Evolutionary conservation across 1,140 invertebrate genomes (phyloP).

Genomic region (Drosophila nigromelanica): DNA sequence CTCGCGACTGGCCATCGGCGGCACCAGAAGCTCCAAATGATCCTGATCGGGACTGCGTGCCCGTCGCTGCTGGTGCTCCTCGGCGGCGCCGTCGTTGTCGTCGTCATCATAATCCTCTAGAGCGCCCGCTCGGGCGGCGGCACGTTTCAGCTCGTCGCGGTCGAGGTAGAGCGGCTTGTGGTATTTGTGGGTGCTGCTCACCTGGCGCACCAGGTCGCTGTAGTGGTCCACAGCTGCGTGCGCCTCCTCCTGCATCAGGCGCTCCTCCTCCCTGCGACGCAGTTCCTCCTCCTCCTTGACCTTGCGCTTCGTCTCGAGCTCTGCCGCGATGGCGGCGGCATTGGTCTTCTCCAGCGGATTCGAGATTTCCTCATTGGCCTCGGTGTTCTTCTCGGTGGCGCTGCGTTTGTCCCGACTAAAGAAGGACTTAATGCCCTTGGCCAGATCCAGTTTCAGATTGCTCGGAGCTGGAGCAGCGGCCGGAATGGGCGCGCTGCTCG

Average conservation of each 20-base stretch:
- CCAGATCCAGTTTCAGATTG: constrained; percentile 66
- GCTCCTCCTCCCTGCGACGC: constrained; percentile 66
- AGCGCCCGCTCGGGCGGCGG: constrained; percentile 84
- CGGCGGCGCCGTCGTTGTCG: constrained; percentile 36
- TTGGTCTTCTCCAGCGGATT: constrained; percentile 72
- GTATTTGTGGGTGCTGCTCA: constrained; percentile 85
- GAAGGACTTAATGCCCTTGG: constrained; percentile 79
- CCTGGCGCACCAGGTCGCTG: constrained; percentile 90
- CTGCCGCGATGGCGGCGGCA: constrained; percentile 66
- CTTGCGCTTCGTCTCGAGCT: constrained; percentile 66
- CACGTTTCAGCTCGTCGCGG: constrained; percentile 87
- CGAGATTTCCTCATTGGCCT: constrained; percentile 68
- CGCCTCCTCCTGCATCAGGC: constrained; percentile 85
- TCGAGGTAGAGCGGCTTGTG: constrained; percentile 86
- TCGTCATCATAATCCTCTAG: constrained; percentile 34
- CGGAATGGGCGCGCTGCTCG: not conserved
- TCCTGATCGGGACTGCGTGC: constrained; percentile 50
- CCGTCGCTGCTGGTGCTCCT: constrained; percentile 53
- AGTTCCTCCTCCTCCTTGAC: constrained; percentile 72
- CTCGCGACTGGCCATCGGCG: constrained; percentile 54
- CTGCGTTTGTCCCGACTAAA: constrained; percentile 75
- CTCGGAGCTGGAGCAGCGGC: constrained; percentile 3
- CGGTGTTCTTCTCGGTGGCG: constrained; percentile 76
- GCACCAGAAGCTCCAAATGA: constrained; percentile 54
- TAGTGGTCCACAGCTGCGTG: constrained; percentile 91